phyloP scores from a whole-genome alignment of 2,113 vertebrate genomes.

The Deroptyus accipitrinus region DNA sequence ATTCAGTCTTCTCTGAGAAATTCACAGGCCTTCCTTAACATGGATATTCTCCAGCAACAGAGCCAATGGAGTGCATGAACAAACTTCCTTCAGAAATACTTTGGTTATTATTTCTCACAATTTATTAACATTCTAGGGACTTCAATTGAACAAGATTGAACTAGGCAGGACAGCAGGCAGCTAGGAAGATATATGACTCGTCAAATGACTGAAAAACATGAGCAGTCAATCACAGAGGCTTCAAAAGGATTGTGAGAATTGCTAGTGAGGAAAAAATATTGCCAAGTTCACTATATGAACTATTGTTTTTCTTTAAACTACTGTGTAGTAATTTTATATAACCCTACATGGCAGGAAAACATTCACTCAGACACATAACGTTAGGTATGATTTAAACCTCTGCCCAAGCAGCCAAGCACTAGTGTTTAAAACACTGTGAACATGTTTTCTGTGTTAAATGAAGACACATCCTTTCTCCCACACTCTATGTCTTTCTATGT shows the following conservation, averaged over 20 bases:
- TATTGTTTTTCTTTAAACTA: not conserved
- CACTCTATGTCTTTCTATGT: not conserved
- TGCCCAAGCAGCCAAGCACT: not conserved
- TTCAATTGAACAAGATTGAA: rapidly evolving
- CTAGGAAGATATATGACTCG: not conserved
- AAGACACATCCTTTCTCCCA: not conserved
- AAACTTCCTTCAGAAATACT: not conserved
- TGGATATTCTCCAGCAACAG: not conserved
- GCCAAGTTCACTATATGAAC: not conserved
- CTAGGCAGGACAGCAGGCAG: not conserved
- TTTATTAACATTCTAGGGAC: not conserved
- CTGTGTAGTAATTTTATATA: not conserved
- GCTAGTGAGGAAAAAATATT: not conserved
- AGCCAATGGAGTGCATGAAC: not conserved
- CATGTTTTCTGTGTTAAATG: not conserved
- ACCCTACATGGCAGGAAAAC: not conserved
- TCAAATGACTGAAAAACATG: not conserved
- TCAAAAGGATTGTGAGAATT: not conserved
- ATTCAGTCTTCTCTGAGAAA: not conserved
- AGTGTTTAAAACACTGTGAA: not conserved
- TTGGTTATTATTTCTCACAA: not conserved
- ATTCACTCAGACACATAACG: not conserved
- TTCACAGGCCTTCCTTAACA: not conserved
- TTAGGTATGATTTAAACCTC: not conserved
- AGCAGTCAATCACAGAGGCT: not conserved